phyloP scores from a whole-genome alignment of 2,797 vertebrate species.

The Sorex maritimensis region DNA sequence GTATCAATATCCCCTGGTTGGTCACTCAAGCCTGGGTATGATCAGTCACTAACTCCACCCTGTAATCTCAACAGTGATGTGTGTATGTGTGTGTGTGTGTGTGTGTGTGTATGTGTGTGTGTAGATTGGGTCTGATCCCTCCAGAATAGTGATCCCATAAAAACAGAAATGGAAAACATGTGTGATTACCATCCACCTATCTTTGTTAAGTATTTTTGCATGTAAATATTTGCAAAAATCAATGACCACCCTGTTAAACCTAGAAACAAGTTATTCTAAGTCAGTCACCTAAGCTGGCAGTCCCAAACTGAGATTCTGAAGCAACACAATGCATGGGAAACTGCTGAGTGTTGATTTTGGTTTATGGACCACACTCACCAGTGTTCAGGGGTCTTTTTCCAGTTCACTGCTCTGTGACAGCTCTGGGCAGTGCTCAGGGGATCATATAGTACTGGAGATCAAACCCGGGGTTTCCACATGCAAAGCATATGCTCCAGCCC shows the following conservation, averaged over 20 bases:
- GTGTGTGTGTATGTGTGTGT: too few species aligned
- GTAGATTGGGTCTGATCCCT: neutral
- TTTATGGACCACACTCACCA: too few species aligned
- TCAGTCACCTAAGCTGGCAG: too few species aligned
- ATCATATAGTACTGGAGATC: neutral
- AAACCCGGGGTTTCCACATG: neutral
- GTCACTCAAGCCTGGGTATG: conserved; percentile 26
- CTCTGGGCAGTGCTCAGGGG: too few species aligned
- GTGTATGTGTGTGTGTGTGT: neutral
- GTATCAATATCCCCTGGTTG: neutral
- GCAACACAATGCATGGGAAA: too few species aligned
- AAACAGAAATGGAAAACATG: neutral
- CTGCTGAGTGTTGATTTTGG: too few species aligned
- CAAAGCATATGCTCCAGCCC: neutral
- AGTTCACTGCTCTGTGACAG: too few species aligned
- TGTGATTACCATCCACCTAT: neutral
- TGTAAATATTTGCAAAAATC: too few species aligned
- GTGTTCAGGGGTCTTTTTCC: too few species aligned
- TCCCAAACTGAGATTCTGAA: too few species aligned
- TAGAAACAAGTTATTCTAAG: too few species aligned
- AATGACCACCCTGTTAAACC: too few species aligned
- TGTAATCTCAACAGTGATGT: neutral
- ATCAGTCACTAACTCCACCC: neutral
- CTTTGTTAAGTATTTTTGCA: neutral
- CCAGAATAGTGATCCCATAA: neutral